A percentile compares a stretch with the other conserved stretches of the same genome.
Evolutionary conservation across 2,888 invertebrate genomes (phyloP).

Genomic region (Sialis fuliginosa): DNA sequence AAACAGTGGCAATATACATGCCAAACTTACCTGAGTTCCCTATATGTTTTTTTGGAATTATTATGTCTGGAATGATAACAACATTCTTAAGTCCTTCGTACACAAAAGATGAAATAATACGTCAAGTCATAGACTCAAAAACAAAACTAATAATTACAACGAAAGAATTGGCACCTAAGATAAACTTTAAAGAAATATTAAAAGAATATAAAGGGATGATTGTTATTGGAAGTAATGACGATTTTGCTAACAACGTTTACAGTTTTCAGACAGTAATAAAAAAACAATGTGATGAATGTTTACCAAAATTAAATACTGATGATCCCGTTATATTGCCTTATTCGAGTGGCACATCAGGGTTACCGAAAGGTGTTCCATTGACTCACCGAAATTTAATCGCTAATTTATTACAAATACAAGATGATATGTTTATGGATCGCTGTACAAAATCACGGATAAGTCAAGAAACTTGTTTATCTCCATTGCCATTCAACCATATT

Average conservation of each 20-base stretch:
- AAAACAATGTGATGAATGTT: conserved; percentile 20
- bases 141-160: conserved; percentile 46
- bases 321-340: conserved; percentile 40
- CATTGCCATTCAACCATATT: conserved; percentile 64
- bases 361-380: conserved; percentile 65
- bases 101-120: conserved; percentile 43
- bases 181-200: conserved; percentile 33
- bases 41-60: conserved; percentile 44
- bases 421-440: conserved; percentile 27
- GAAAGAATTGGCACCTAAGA: conserved; percentile 40
- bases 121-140: conserved; percentile 43
- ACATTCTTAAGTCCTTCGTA: conserved; percentile 54
- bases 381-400: conserved; percentile 46
- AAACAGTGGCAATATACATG: conserved; percentile 44
- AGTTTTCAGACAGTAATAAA: conserved; percentile 23
- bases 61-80: conserved; percentile 43
- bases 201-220: conserved; percentile 41
- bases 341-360: conserved; percentile 63
- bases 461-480: conserved; percentile 37
- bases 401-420: conserved; percentile 22
- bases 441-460: conserved; percentile 28
- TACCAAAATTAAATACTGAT: conserved; percentile 27
- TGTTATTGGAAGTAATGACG: conserved; percentile 42
- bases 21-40: conserved; percentile 55
- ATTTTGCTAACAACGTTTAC: conserved; percentile 22